Conservation (phyloP, 2,113 vertebrate genomes). For the Grallaria varia region DNA sequence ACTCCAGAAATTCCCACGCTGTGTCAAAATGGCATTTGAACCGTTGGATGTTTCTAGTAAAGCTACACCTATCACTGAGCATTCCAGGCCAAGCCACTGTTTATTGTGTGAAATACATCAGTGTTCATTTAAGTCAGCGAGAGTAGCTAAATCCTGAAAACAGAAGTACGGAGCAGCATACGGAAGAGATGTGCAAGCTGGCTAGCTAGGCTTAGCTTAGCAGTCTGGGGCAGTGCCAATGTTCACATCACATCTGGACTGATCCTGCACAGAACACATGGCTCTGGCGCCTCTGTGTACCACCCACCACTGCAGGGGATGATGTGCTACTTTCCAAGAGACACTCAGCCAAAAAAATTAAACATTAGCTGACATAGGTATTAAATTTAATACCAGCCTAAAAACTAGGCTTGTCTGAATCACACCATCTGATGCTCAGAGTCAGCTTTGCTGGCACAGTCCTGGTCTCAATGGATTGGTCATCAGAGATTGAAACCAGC, state of each 20-base stretch:
- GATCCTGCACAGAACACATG: neutral
- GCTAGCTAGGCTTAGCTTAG: neutral
- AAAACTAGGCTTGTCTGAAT: constrained; percentile 2
- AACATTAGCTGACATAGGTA: constrained; percentile 7
- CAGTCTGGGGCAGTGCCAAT: constrained; percentile 10
- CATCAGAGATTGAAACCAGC: constrained; percentile 40
- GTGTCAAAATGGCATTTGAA: neutral
- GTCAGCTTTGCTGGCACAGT: constrained; percentile 30
- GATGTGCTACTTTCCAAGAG: constrained; percentile 6
- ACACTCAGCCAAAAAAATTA: neutral
- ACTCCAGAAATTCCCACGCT: neutral
- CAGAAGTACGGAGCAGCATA: neutral
- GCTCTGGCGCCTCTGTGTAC: neutral
- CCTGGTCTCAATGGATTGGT: neutral
- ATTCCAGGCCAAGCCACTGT: neutral
- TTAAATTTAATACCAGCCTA: constrained; percentile 11
- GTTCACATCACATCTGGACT: constrained; percentile 1
- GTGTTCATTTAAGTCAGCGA: neutral
- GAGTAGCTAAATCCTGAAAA: neutral
- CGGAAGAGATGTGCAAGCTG: neutral
- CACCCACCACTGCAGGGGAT: neutral
- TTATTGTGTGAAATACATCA: neutral
- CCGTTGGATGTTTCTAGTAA: neutral
- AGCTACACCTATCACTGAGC: neutral
- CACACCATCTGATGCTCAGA: constrained; percentile 12